Evolutionary conservation across 2,113 vertebrate species (phyloP).

Genomic region (Osmerus eperlanus): DNA sequence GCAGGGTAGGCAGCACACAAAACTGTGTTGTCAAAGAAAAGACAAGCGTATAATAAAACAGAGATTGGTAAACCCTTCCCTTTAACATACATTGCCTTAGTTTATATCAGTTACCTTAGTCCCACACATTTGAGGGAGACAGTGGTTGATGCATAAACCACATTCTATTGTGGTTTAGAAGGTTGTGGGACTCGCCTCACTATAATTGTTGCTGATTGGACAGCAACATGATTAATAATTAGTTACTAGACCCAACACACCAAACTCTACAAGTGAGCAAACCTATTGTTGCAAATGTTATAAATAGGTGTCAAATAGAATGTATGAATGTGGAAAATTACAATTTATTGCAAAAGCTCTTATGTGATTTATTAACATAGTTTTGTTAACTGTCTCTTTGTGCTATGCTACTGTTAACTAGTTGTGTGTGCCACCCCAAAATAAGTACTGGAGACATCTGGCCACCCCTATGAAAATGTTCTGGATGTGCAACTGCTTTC

Average conservation of each 20-base stretch:
- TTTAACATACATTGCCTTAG: not conserved
- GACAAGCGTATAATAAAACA: not conserved
- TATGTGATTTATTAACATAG: no score
- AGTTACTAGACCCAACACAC: no score
- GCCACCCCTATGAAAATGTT: no score
- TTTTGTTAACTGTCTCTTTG: no score
- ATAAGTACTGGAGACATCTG: not conserved
- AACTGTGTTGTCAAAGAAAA: conserved; percentile 1
- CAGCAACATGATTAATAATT: no score
- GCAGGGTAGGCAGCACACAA: not conserved
- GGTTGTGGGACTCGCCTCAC: no score
- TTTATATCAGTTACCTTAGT: not conserved
- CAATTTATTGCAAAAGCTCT: no score
- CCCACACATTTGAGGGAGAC: not conserved
- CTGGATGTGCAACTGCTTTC: not conserved
- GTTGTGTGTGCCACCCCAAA: not conserved
- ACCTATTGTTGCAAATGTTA: not conserved
- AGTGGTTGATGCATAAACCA: not conserved
- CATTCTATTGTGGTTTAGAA: no score
- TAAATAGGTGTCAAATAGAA: not conserved
- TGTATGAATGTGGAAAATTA: no score
- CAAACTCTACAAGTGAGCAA: no score
- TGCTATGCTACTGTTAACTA: no score
- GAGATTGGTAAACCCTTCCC: not conserved
- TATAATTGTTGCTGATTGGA: no score